Percentiles rank a stretch among this genome's conserved stretches.
Conservation (phyloP, 2,888 invertebrate genomes). For the Cantharis nigra region DNA sequence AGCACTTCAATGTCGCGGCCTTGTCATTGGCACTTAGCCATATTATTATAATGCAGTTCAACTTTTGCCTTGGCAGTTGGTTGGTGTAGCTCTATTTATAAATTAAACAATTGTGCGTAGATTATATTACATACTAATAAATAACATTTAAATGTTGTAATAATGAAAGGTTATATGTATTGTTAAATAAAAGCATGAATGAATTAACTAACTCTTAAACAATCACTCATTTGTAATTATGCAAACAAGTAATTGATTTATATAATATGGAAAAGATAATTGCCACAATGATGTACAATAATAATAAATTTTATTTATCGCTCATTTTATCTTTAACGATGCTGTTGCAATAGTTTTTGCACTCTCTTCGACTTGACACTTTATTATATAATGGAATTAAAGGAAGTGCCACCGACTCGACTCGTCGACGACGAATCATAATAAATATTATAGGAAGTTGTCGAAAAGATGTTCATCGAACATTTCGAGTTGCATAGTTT, state of each 20-base stretch:
- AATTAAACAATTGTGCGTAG: conserved; percentile 13
- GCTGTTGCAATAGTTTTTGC: background rate
- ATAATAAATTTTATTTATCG: background rate
- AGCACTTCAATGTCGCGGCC: conserved; percentile 38
- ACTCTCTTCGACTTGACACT: background rate
- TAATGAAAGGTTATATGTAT: background rate
- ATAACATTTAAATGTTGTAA: background rate
- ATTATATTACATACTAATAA: background rate
- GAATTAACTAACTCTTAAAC: background rate
- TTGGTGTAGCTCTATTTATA: conserved; percentile 13
- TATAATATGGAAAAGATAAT: background rate
- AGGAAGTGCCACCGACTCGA: background rate
- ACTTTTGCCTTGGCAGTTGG: conserved; percentile 17
- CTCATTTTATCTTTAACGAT: background rate
- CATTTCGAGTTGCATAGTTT: background rate
- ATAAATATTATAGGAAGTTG: background rate
- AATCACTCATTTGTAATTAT: background rate
- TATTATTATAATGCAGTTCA: conserved; percentile 3
- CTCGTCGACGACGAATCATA: background rate
- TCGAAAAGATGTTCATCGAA: background rate
- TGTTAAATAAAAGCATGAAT: background rate
- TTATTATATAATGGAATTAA: background rate
- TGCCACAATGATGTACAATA: background rate
- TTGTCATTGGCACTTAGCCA: conserved; percentile 38
- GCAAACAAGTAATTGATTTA: background rate